These are phyloP conservation scores for Marcusenius ussheri DNA, from an alignment of 2,113 vertebrate genomes.

Conservation along the genomic window DNA sequence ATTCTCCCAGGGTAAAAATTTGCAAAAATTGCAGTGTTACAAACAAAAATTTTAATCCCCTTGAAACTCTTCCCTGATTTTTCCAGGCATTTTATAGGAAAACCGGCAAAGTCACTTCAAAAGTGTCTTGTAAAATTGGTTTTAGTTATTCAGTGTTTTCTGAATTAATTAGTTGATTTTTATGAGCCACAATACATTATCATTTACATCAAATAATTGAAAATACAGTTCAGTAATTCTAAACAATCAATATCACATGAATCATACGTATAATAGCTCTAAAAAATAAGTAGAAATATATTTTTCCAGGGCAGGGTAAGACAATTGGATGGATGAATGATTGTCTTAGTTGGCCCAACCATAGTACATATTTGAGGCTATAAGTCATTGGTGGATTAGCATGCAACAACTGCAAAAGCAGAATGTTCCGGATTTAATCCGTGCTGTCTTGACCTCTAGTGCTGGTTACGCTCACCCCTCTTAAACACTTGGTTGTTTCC, in stretches of 20 bases:
- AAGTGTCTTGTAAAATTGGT: neutral
- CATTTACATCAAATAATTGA: neutral
- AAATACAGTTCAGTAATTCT: neutral
- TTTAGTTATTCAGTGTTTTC: neutral
- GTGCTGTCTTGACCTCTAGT: neutral
- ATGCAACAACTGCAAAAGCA: neutral
- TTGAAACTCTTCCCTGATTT: neutral
- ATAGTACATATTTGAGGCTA: neutral
- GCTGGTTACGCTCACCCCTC: neutral
- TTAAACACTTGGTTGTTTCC: neutral
- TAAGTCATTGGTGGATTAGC: neutral
- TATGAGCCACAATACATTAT: neutral
- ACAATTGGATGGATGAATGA: neutral
- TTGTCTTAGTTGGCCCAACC: neutral
- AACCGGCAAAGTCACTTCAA: neutral
- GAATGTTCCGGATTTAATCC: neutral
- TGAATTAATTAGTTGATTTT: neutral
- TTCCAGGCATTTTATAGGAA: conserved; percentile 18
- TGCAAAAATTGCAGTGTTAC: neutral
- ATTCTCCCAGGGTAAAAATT: neutral
- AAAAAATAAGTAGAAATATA: neutral
- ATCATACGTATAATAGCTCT: neutral
- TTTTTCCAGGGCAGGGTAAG: neutral
- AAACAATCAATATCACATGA: neutral
- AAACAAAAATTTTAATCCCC: neutral